Evolutionary conservation across 23 tunicate genomes (phyloP), one percentile per base, ranked within the genome.

Genomic region (Halocynthia aurantium): DNA sequence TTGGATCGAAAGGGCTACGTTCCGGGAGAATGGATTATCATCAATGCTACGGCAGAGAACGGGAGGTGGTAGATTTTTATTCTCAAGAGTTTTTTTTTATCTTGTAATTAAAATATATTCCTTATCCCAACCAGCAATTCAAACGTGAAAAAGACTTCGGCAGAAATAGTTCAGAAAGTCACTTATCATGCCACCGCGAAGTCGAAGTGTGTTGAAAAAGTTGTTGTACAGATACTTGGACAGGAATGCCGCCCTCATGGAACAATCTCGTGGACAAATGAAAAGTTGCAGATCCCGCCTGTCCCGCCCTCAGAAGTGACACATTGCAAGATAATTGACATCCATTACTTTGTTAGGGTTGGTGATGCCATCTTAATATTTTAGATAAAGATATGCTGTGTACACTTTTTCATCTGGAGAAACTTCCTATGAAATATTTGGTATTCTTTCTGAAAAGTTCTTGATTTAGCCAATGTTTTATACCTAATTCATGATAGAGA

Each of bases 281-380:
- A 84, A 54, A 78, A 66, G 20, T 22, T 84, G 50, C 89, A 78
- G 53, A 81, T 84, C 44, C 69, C 71, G 0, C 53, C 69, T 2
- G 22, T 84, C 6, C 87, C 87, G n/a, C 87, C 87, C 20, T 84
- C 87, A 6, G 73, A 67, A 20, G 60, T 76, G 17, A 69, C 63
- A 12, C 80, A 76, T 67, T 84, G 87, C 82, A 84, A 73, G 62
- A 84, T 84, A 76, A 84, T 84, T 57, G 87, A 84, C 63, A 84
- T 84, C 19, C 53, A 22, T 7, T 84, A 84, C 60, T 60, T 9
- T 68, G 75, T 84, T 22, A 77, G 77, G 70, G 87, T 84, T 22
- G 44, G 44, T 31, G 44, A 31, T 31, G 44, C 44, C 1, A 31
- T 31, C 4, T 31, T 31, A 31, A 31, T 31, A 0, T 31, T 31